phyloP scores from a whole-genome alignment of 2,797 vertebrate species.

The Poeciliopsis turneri region DNA sequence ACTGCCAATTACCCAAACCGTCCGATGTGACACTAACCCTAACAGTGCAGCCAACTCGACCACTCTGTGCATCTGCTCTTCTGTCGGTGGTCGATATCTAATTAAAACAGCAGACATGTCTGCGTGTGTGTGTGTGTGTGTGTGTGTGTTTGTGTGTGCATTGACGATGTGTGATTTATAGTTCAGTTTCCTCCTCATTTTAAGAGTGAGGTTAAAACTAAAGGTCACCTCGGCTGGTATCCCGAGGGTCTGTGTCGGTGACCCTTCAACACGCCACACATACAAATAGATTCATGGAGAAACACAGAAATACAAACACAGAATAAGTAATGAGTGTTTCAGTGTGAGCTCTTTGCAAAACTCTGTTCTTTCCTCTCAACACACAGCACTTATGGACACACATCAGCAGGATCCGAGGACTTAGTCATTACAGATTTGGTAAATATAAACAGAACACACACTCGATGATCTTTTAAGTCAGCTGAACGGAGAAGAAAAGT shows the following conservation, averaged over 20 bases:
- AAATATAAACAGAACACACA: conserved; percentile 13
- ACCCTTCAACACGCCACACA: conserved; percentile 22
- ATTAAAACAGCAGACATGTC: conserved; percentile 72
- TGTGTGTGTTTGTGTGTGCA: conserved; percentile 23
- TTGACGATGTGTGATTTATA: conserved; percentile 64
- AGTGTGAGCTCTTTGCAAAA: neutral
- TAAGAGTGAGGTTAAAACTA: conserved; percentile 63
- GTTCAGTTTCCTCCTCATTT: conserved; percentile 52
- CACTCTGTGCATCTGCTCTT: conserved; percentile 23
- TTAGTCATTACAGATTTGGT: conserved; percentile 7
- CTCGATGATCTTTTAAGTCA: neutral
- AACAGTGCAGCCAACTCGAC: conserved; percentile 40
- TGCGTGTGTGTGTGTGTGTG: conserved; percentile 33
- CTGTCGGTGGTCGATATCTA: conserved; percentile 73
- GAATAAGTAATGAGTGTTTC: conserved; percentile 40
- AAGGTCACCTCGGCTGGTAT: conserved; percentile 64
- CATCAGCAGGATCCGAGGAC: neutral
- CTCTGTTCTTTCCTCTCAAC: neutral
- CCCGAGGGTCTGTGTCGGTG: conserved; percentile 54
- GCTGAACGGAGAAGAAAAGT: conserved; percentile 14
- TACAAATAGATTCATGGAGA: conserved; percentile 8
- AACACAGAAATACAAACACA: conserved; percentile 17
- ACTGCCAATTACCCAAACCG: neutral
- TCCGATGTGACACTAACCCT: conserved; percentile 41
- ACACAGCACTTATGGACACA: conserved; percentile 1